Percentiles rank a stretch among this genome's conserved stretches.
Evolutionary conservation across 2,888 invertebrate species (phyloP).

Genomic region (Vesta saturnalis): DNA sequence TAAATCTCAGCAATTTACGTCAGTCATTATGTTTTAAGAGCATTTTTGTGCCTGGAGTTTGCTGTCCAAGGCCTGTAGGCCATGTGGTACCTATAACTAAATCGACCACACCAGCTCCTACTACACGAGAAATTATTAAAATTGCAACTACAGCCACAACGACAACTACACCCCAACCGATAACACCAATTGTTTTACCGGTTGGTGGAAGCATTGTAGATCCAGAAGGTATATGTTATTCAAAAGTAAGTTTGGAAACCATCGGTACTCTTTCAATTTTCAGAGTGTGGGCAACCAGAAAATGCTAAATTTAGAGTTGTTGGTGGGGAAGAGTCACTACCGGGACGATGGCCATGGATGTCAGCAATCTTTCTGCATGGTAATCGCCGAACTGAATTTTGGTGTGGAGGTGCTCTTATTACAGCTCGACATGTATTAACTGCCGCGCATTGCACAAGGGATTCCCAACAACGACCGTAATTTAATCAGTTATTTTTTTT

Average conservation of each 20-base stretch:
- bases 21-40: conserved; percentile 93
- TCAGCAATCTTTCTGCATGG: conserved; percentile 93
- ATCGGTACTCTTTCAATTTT: background rate
- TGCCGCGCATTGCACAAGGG: conserved; percentile 93
- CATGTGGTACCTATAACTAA: conserved; percentile 37
- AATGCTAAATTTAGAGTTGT: conserved; percentile 89
- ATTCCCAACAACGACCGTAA: conserved; percentile 89
- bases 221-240: conserved; percentile 61
- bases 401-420: conserved; percentile 93
- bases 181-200: conserved; percentile 26
- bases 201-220: conserved; percentile 62
- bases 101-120: conserved; percentile 52
- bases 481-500: conserved; percentile 41
- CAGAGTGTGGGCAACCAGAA: conserved; percentile 85
- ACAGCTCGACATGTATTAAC: conserved; percentile 84
- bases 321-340: conserved; percentile 85
- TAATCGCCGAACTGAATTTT: conserved; percentile 85
- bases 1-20: conserved; percentile 82
- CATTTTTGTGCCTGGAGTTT: conserved; percentile 91
- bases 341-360: conserved; percentile 97
- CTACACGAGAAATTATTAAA: conserved; percentile 52
- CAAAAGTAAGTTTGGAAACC: background rate
- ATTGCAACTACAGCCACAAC: conserved; percentile 37
- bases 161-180: conserved; percentile 22
- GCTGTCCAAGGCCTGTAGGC: conserved; percentile 72